These are phyloP conservation scores for Protonibea diacanthus DNA, from an alignment of 2,797 vertebrate genomes.

Conservation along the genomic window DNA sequence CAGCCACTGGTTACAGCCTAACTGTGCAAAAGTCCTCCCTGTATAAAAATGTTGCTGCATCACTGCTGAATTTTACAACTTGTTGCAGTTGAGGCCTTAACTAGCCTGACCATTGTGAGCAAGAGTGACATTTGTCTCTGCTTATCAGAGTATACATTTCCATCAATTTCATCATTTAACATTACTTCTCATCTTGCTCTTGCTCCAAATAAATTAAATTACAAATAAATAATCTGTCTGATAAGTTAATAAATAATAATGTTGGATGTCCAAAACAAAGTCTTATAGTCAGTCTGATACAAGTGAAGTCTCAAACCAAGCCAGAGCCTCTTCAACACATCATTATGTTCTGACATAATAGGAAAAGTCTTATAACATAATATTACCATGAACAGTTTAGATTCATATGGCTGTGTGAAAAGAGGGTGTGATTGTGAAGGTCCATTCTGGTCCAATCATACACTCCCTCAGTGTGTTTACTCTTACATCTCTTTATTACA, in stretches of 20 bases:
- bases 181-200: too few species aligned
- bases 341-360: background rate
- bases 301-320: background rate
- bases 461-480: conserved; percentile 30
- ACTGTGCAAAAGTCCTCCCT: background rate
- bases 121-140: too few species aligned
- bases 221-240: too few species aligned
- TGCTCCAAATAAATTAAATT: too few species aligned
- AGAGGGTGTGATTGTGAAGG: background rate
- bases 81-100: too few species aligned
- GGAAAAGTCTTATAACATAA: background rate
- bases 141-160: too few species aligned
- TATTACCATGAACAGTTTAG: background rate
- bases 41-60: background rate
- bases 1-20: background rate
- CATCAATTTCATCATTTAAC: too few species aligned
- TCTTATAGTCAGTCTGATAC: background rate
- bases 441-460: conserved; percentile 1
- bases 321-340: background rate
- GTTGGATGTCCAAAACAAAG: too few species aligned
- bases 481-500: conserved; percentile 5
- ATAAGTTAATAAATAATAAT: too few species aligned
- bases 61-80: too few species aligned
- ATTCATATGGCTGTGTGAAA: background rate
- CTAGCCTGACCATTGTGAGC: too few species aligned